Base-by-base conservation (phyloP, 2,888 invertebrate genomes). In the Rhagium mordax region DNA sequence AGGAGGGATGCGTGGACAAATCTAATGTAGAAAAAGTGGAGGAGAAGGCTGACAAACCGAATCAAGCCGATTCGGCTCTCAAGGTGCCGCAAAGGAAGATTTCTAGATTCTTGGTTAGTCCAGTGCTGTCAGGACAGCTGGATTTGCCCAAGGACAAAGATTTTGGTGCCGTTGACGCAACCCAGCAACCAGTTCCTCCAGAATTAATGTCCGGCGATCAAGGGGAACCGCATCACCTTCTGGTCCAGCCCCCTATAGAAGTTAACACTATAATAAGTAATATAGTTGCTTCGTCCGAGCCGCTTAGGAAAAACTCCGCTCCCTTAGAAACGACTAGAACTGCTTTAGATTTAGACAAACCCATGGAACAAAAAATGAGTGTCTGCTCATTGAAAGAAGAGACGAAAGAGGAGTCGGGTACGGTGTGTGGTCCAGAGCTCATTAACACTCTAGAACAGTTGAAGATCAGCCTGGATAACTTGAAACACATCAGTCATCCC, bases 21-120 rank as follows among this genome's bases (percentile, higher is more conserved):
- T 7, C 21, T 33, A 33, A 16, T 20, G 68, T 10, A 5, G 59
- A 64, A 13, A 71, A 65, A 59, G 70, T 55, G 20, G 74, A 75
- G 1, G 79, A 79, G 59, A 77, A 59, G 16, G 33, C 18, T 6
- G 59, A 59, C 4, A 59, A 81, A 67, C 68, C 70, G 72, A 80
- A 72, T 74, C 83, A 72, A 74, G 72, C 77, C 10, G 74, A 78
- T 48, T 41, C 16, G 1, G 61, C 72, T 15, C 74, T 84, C 41
- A 89, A 89, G 72, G 87, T 88, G 16, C 87, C 89, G 7, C 91
- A 91, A 80, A 89, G 95, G 72, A 95, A 95, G 86, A 94, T 95
- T 81, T 95, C 95, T 29, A 89, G 95, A 71, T 95, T 95, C 88
- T 90, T 95, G 85, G 95, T 95, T 80, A 95, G 95, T 86, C 95